Evolutionary conservation across 2,113 vertebrate species (phyloP).

Genomic region (Triplophysa siluroides): DNA sequence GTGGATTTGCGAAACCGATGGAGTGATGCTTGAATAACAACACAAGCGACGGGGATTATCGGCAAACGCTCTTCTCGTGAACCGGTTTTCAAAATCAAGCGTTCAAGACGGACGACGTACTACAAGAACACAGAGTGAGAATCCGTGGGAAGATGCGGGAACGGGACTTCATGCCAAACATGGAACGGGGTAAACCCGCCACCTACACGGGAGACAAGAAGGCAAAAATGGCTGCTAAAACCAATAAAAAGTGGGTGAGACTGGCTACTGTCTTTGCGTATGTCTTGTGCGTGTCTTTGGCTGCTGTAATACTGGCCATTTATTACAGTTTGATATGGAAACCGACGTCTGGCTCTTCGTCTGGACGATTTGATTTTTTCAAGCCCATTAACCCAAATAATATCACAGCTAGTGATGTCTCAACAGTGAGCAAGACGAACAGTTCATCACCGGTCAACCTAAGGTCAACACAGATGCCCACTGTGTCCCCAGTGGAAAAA

Average conservation of each 20-base stretch:
- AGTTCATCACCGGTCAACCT: neutral
- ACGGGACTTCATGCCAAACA: conserved; percentile 74
- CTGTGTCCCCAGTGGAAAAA: neutral
- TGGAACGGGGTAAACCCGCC: conserved; percentile 83
- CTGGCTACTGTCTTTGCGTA: conserved; percentile 87
- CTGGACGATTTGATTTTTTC: conserved; percentile 34
- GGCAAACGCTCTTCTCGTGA: conserved; percentile 1
- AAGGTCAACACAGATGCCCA: neutral
- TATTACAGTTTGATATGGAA: conserved; percentile 90
- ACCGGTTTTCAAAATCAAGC: conserved; percentile 18
- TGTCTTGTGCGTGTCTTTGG: conserved; percentile 84
- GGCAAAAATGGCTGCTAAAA: conserved; percentile 87
- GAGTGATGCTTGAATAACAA: conserved; percentile 1
- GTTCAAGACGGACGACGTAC: conserved; percentile 69
- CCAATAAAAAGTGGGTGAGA: conserved; percentile 88
- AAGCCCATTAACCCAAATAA: conserved; percentile 20
- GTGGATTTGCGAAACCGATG: neutral
- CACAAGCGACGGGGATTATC: neutral
- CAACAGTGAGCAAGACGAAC: conserved; percentile 12
- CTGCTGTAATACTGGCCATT: conserved; percentile 85
- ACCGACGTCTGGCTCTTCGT: conserved; percentile 66
- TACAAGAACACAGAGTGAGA: conserved; percentile 75
- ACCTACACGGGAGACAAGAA: conserved; percentile 89
- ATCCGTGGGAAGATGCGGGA: conserved; percentile 78
- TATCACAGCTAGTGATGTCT: conserved; percentile 5